Conservation (phyloP, 2,888 invertebrate species). For the Meganola albula region DNA sequence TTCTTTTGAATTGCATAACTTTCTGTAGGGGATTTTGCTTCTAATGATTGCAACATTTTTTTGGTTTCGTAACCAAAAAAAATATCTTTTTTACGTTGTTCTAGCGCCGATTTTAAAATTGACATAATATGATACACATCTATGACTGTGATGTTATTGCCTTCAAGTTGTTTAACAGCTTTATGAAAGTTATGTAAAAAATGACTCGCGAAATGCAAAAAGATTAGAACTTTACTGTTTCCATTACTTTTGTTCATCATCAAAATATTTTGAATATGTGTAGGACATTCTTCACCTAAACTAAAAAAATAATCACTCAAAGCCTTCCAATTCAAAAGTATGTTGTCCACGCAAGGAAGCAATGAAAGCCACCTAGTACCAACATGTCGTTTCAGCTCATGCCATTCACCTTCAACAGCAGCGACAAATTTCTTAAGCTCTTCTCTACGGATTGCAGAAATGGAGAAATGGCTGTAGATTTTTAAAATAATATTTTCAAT, state of each 20-base stretch:
- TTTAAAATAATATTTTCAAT: slow-evolving; percentile 1
- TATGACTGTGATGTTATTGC: slow-evolving; percentile 6
- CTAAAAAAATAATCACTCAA: slow-evolving; percentile 23
- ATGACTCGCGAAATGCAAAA: slow-evolving; percentile 15
- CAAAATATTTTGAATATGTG: slow-evolving; percentile 19
- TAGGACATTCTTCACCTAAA: slow-evolving; percentile 20
- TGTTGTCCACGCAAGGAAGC: not conserved
- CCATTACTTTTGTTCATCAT: slow-evolving; percentile 9
- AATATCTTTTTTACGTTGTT: slow-evolving; percentile 9
- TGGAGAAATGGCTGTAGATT: not conserved
- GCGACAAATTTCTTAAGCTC: not conserved
- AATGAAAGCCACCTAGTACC: not conserved
- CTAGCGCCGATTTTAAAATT: slow-evolving; percentile 6
- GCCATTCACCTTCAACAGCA: not conserved
- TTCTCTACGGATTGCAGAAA: not conserved
- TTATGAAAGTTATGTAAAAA: slow-evolving; percentile 15
- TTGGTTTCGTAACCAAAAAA: slow-evolving; percentile 10
- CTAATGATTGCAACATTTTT: slow-evolving; percentile 1
- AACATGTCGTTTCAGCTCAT: not conserved
- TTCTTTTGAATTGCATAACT: not conserved
- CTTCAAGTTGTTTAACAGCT: slow-evolving; percentile 16
- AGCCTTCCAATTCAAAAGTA: slow-evolving; percentile 6
- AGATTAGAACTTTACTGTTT: slow-evolving; percentile 11
- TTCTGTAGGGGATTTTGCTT: not conserved
- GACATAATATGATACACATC: slow-evolving; percentile 4